Evolutionary conservation across 2,888 invertebrate genomes (phyloP).

Genomic region (Parascotia fuliginaria): DNA sequence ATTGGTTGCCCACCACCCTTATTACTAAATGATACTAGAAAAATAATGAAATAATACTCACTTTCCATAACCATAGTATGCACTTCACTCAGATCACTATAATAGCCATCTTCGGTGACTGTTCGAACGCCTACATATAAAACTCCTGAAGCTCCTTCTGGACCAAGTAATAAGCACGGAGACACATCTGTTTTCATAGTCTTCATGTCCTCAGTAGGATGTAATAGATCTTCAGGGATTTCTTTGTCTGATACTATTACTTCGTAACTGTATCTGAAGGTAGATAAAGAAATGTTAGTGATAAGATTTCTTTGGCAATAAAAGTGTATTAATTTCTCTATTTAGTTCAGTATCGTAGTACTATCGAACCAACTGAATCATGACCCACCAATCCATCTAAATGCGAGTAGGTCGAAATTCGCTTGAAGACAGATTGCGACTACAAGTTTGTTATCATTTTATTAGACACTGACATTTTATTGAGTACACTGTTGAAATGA

Average conservation of each 20-base stretch:
- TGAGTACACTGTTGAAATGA: no score
- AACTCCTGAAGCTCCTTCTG: constrained; percentile 66
- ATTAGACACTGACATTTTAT: no score
- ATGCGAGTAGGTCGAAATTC: no score
- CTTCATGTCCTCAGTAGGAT: constrained; percentile 65
- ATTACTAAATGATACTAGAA: background rate
- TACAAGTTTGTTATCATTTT: no score
- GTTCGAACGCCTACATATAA: constrained; percentile 88
- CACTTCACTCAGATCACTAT: constrained; percentile 87
- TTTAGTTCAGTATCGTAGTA: no score
- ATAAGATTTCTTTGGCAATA: background rate
- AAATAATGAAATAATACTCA: constrained; percentile 47
- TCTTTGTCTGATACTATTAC: constrained; percentile 87
- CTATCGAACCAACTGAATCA: no score
- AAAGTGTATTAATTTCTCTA: no score
- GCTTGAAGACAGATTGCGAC: no score
- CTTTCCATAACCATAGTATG: constrained; percentile 70
- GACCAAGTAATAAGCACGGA: constrained; percentile 85
- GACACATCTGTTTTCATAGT: constrained; percentile 72
- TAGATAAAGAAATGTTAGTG: background rate
- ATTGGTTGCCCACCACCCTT: no score
- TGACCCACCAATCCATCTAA: no score
- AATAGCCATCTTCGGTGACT: constrained; percentile 86
- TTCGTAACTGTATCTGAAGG: constrained; percentile 83
- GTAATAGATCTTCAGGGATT: constrained; percentile 74